Conservation (phyloP, 2,113 vertebrate species). For the Hipposideros armiger region DNA sequence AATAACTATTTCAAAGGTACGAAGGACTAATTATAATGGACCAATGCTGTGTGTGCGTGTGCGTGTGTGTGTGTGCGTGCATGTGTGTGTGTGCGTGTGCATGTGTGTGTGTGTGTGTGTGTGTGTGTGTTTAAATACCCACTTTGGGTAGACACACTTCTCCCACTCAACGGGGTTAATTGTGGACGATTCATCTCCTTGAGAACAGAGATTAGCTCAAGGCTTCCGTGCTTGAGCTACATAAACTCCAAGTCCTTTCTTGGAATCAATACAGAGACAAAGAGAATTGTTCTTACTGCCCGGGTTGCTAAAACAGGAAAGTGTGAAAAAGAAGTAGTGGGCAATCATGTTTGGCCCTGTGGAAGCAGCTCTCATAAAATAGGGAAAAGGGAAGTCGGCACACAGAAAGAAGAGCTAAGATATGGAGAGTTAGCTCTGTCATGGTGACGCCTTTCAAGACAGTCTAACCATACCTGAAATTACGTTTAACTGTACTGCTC, state of each 20-base stretch:
- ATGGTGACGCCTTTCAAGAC: neutral
- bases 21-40: neutral
- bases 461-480: neutral
- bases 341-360: neutral
- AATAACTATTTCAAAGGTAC: conserved; percentile 4
- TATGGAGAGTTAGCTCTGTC: neutral
- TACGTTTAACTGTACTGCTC: neutral
- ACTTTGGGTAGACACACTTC: neutral
- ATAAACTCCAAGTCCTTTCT: neutral
- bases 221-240: neutral
- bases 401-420: neutral
- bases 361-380: neutral
- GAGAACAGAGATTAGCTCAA: neutral
- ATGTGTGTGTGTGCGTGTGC: neutral
- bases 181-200: neutral
- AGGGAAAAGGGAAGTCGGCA: neutral
- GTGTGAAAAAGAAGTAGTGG: neutral
- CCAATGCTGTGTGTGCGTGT: neutral
- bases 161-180: neutral
- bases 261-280: neutral
- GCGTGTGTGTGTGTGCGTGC: neutral
- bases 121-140: neutral
- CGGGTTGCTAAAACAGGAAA: neutral
- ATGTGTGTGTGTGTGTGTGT: neutral
- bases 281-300: neutral